Conservation (phyloP, 2,113 vertebrate species). For the Gobius niger region DNA sequence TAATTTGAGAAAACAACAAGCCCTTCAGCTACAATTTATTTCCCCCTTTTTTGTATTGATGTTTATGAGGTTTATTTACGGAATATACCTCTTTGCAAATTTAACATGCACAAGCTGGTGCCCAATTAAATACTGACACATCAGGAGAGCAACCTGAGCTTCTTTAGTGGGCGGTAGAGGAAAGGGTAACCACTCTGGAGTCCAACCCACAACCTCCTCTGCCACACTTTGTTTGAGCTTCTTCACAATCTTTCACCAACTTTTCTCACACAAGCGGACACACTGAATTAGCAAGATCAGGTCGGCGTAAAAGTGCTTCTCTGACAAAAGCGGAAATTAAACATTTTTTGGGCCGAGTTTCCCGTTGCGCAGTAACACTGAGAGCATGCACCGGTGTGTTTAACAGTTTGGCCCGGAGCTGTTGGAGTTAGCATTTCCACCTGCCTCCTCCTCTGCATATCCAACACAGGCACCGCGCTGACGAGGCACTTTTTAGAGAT, state of each 20-base stretch:
- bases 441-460: conserved; percentile 16
- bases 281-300: neutral
- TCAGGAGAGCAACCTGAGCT: too few relatives aligned
- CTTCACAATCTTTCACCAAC: neutral
- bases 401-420: conserved; percentile 15
- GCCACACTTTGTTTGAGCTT: neutral
- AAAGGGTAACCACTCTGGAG: too few relatives aligned
- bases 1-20: too few relatives aligned
- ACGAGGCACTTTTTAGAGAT: conserved; percentile 12
- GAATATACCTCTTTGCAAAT: too few relatives aligned
- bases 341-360: conserved; percentile 5
- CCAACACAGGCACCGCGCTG: conserved; percentile 10
- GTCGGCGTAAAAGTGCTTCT: neutral
- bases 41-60: too few relatives aligned
- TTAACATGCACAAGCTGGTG: too few relatives aligned
- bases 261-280: neutral
- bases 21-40: too few relatives aligned
- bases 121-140: too few relatives aligned
- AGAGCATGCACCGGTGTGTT: conserved; percentile 7
- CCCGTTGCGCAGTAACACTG: neutral
- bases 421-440: conserved; percentile 8
- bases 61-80: too few relatives aligned
- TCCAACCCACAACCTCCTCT: neutral
- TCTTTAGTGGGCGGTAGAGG: too few relatives aligned
- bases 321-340: conserved; percentile 1